Conservation (phyloP, 2,797 vertebrate genomes). For the Phrynocephalus guinanensis region DNA sequence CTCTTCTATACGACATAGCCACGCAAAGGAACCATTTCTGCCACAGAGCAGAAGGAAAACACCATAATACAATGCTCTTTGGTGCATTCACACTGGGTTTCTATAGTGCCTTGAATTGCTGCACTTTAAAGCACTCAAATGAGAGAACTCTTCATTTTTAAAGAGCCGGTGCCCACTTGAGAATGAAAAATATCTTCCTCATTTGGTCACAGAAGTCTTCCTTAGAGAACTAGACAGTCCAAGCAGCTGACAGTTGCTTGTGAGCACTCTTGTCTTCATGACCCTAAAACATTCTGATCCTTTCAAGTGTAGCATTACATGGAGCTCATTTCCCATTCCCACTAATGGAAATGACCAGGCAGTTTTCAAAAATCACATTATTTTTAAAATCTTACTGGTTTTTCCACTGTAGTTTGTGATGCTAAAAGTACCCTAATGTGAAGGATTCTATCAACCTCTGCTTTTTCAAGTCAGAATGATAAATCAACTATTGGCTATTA, state of each 20-base stretch:
- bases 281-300: background rate
- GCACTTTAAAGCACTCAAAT: background rate
- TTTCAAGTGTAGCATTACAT: background rate
- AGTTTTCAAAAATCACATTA: background rate
- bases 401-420: background rate
- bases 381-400: background rate
- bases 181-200: background rate
- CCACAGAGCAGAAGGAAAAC: background rate
- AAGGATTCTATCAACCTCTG: background rate
- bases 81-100: constrained; percentile 3
- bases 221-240: background rate
- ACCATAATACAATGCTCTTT: background rate
- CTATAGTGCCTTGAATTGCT: background rate
- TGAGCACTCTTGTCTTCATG: background rate
- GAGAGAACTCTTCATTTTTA: background rate
- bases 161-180: background rate
- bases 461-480: background rate
- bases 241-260: background rate
- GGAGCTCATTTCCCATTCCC: background rate
- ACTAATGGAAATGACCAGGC: background rate
- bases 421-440: background rate
- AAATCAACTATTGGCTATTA: constrained; percentile 28
- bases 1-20: background rate
- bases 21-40: background rate
- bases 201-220: background rate